Conservation (phyloP, 2,113 vertebrate genomes). For the Setophaga petechia region DNA sequence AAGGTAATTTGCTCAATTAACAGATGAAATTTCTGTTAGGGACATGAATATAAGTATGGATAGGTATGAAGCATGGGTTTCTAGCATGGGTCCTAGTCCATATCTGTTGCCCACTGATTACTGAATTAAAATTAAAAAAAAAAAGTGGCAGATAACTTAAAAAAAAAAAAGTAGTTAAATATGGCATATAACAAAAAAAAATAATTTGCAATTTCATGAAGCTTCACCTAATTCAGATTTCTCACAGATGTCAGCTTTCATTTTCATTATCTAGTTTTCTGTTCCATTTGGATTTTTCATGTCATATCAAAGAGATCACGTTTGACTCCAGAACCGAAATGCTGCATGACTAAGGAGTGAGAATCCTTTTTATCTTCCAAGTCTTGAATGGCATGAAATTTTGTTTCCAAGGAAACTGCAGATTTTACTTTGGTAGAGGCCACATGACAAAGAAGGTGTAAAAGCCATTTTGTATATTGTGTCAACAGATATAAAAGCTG, state of each 20-base stretch:
- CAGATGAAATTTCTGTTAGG: background rate
- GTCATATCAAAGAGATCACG: background rate
- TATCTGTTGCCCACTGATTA: background rate
- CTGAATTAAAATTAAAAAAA: background rate
- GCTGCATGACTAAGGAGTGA: background rate
- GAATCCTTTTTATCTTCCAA: constrained; percentile 1
- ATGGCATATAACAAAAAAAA: background rate
- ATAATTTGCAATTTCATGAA: background rate
- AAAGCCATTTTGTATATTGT: background rate
- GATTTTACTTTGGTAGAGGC: background rate
- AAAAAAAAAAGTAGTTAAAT: background rate
- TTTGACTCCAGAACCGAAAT: background rate
- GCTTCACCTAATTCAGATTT: background rate
- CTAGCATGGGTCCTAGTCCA: background rate
- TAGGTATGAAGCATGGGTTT: background rate
- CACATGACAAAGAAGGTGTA: background rate
- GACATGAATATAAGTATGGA: background rate
- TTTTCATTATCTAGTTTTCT: background rate
- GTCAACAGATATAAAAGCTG: background rate
- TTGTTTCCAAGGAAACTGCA: constrained; percentile 47
- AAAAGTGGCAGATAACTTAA: background rate
- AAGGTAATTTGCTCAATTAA: background rate
- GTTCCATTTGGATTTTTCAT: background rate
- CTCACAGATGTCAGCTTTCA: background rate
- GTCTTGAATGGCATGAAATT: constrained; percentile 6